A percentile compares a stretch with the other conserved stretches of the same genome.
Evolutionary conservation across 53 echinoderm and acorn worm species (phyloP).

Genomic region (Holothuria leucospilota): DNA sequence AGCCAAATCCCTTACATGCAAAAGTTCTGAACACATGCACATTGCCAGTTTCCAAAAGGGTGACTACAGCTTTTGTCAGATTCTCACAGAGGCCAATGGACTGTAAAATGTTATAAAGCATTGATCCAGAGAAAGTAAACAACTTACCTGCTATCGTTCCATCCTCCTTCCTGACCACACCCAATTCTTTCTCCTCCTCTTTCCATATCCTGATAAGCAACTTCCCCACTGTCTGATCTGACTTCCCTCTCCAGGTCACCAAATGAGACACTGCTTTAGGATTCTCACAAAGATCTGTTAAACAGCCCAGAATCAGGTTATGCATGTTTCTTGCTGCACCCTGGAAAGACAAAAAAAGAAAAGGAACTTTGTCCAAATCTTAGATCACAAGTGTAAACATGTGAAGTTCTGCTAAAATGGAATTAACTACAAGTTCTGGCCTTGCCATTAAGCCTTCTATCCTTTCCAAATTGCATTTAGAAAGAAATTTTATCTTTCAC

Average conservation of each 20-base stretch:
- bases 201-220: slow-evolving; percentile 87
- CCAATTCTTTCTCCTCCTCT: slow-evolving; percentile 83
- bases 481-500: too few species aligned
- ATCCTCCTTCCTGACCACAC: slow-evolving; percentile 75
- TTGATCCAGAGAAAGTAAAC: not conserved
- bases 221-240: slow-evolving; percentile 71
- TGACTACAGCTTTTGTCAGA: too few species aligned
- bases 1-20: too few species aligned
- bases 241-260: slow-evolving; percentile 80
- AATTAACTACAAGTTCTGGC: not conserved
- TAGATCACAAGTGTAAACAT: not conserved
- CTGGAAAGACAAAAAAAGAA: slow-evolving; percentile 46
- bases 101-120: too few species aligned
- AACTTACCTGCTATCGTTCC: slow-evolving; percentile 78
- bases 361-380: not conserved
- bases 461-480: too few species aligned
- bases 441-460: too few species aligned
- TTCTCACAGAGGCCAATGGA: too few species aligned
- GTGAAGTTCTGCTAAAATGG: not conserved
- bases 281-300: slow-evolving; percentile 95
- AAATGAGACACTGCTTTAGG: slow-evolving; percentile 86
- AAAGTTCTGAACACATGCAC: too few species aligned
- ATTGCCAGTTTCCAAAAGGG: too few species aligned
- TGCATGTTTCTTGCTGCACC: slow-evolving; percentile 78
- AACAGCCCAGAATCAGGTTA: slow-evolving; percentile 89